These are phyloP conservation scores for Xiphophorus hellerii DNA, from an alignment of 2,113 vertebrate genomes.

Conservation along the genomic window DNA sequence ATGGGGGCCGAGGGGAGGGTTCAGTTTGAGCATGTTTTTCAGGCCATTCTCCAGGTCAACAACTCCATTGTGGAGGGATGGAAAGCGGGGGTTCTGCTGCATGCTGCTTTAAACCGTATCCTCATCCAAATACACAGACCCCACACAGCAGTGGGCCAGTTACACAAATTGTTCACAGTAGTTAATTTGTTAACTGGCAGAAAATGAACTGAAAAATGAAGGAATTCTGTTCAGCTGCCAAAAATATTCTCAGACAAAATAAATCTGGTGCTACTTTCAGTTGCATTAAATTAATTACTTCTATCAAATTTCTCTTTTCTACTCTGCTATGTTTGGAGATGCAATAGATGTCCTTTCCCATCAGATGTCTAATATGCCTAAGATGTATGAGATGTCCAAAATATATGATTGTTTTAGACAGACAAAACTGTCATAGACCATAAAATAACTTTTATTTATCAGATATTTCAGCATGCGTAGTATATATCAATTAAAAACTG, in stretches of 20 bases:
- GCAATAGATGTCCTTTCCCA: too few species aligned
- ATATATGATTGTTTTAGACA: too few species aligned
- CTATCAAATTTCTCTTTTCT: neutral
- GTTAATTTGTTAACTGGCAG: neutral
- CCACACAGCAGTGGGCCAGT: conserved; percentile 16
- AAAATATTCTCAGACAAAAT: neutral
- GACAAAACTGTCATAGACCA: too few species aligned
- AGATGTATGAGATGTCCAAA: too few species aligned
- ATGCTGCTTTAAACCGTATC: neutral
- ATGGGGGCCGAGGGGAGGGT: neutral
- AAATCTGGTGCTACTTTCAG: neutral
- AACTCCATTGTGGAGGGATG: neutral
- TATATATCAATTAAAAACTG: too few species aligned
- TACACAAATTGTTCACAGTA: neutral
- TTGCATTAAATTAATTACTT: neutral
- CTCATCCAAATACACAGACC: neutral
- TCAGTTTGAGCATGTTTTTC: conserved; percentile 13
- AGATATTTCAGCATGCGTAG: too few species aligned
- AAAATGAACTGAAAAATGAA: neutral
- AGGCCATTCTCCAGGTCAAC: conserved; percentile 18
- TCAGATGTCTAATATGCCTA: too few species aligned
- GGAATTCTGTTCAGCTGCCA: neutral
- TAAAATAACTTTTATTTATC: too few species aligned
- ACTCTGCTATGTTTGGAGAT: too few species aligned
- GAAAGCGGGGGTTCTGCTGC: neutral